Percentiles rank a stretch among this genome's conserved stretches.
Conservation (phyloP, 2,797 vertebrate species). For the Gobionotothen gibberifrons region DNA sequence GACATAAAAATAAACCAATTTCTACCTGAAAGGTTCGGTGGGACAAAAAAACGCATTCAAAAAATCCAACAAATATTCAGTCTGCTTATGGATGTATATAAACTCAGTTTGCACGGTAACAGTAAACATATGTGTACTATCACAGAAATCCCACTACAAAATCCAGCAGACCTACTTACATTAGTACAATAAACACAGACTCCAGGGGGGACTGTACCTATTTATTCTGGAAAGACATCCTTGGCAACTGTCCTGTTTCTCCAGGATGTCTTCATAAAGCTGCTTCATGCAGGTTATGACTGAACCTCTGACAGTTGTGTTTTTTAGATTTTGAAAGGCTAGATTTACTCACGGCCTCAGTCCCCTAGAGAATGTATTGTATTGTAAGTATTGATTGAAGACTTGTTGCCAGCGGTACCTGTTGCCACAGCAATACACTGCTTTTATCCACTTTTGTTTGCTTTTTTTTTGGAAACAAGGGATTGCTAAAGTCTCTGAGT, state of each 20-base stretch:
- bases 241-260: conserved; percentile 19
- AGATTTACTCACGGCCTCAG: conserved; percentile 39
- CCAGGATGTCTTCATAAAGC: conserved; percentile 33
- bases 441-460: conserved; percentile 17
- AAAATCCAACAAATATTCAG: not conserved
- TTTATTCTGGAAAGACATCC: conserved; percentile 15
- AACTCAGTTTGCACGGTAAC: not conserved
- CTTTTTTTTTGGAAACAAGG: not conserved
- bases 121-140: not conserved
- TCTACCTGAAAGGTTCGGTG: no score
- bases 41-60: not conserved
- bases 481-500: not conserved
- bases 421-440: conserved; percentile 10
- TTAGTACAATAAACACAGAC: conserved; percentile 22
- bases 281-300: conserved; percentile 25
- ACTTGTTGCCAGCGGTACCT: conserved; percentile 30
- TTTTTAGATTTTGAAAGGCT: conserved; percentile 41
- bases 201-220: not conserved
- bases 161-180: conserved; percentile 11
- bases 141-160: conserved; percentile 3
- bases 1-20: no score
- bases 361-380: conserved; percentile 38
- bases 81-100: not conserved
- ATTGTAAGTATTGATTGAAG: conserved; percentile 42
- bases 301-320: conserved; percentile 28